Evolutionary conservation across 1,140 invertebrate genomes (phyloP).

Genomic region (Calosoma granatense): DNA sequence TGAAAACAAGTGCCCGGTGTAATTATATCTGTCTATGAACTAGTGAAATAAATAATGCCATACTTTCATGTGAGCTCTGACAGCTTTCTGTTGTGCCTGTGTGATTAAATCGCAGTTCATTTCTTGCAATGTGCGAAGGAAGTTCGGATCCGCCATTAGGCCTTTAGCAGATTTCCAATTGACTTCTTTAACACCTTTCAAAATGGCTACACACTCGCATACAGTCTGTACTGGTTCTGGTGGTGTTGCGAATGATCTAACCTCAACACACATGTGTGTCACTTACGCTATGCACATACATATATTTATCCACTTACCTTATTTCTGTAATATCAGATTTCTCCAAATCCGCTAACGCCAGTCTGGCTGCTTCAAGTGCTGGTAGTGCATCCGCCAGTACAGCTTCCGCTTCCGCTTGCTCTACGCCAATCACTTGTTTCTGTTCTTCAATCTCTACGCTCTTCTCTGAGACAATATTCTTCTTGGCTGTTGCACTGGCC

Average conservation of each 20-base stretch:
- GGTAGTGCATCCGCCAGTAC: constrained; percentile 69
- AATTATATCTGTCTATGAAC: too few species aligned
- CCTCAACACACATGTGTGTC: not conserved
- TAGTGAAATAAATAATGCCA: constrained; percentile 4
- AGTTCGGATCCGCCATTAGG: constrained; percentile 84
- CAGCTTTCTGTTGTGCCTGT: constrained; percentile 55
- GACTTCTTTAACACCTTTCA: constrained; percentile 71
- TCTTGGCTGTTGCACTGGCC: constrained; percentile 52
- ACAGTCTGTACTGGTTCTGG: constrained; percentile 78
- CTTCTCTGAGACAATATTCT: constrained; percentile 63
- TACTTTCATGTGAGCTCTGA: constrained; percentile 58
- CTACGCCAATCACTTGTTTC: constrained; percentile 60
- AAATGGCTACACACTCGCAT: constrained; percentile 77
- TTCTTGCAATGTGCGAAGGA: constrained; percentile 66
- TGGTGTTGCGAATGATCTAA: constrained; percentile 77
- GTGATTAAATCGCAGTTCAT: constrained; percentile 78
- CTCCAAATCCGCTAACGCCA: constrained; percentile 68
- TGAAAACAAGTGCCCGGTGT: too few species aligned
- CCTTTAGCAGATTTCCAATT: constrained; percentile 82
- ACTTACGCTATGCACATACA: too few species aligned
- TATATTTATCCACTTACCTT: constrained; percentile 31
- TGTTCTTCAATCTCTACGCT: constrained; percentile 70
- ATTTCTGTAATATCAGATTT: constrained; percentile 89
- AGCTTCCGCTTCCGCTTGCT: constrained; percentile 73
- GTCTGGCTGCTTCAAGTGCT: constrained; percentile 64